Base-by-base conservation (phyloP, 2,797 vertebrate genomes). In the Sarcophilus harrisii region DNA sequence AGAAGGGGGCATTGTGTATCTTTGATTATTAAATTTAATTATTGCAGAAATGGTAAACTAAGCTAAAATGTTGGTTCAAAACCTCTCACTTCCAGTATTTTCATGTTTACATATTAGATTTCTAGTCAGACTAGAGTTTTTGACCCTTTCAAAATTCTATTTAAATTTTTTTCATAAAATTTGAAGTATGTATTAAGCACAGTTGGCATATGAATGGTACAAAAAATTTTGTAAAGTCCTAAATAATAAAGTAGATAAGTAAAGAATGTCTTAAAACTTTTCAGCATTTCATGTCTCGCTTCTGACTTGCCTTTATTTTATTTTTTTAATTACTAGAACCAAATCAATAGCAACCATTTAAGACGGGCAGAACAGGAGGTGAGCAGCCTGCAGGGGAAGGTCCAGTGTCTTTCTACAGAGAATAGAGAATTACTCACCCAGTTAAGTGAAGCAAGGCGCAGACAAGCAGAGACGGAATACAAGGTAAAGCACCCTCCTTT, bases 261-360 rank as follows among this genome's bases (percentile, higher is more conserved):
- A 97, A 93, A 95, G 58, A 21, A 57, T 29, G 93, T 87, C 0
- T 62, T 52, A 62, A 5, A 93, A 94, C 52, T 96, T 96, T 95
- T 59, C 11, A 91, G 38, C 59, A 30, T 38, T 11, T 96, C 30
- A 27, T n/a, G 4, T 97, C 27, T 97, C 81, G 0, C 92, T 93
- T 90, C 29, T 95, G 92, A 93, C 58, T 97, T 18, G 2, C 8
- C 45, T 96, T n/a, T 96, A 95, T 98, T 30, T 55, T 91, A 91
- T 58, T 95, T 58, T 97, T 93, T 45, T 97, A 38, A 97, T 97
- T 97, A 91, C 96, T 99, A 99, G 99, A 99, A 99, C 98, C 99
- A 99, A 98, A 99, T 99, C 97, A 99, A 99, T 93, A 99, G 98
- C 97, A 99, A 99, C 98, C 99, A 99, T 92, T 98, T 99, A 97